Percentiles rank a stretch among this genome's conserved stretches.
These are phyloP conservation scores for Platycheirus albimanus DNA, from an alignment of 2,888 invertebrate species.

Conservation along the genomic window DNA sequence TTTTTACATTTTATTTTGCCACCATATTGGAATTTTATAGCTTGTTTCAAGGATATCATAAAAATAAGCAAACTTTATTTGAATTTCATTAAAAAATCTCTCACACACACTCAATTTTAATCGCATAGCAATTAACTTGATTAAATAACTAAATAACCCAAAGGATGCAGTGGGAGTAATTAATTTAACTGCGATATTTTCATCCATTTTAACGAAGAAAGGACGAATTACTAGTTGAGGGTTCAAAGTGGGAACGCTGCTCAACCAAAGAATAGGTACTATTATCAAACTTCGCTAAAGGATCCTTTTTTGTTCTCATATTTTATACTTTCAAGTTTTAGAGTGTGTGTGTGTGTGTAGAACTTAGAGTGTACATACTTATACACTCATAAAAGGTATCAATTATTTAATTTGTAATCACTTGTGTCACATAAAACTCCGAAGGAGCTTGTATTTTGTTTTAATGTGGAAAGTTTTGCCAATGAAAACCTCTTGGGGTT, in stretches of 20 bases:
- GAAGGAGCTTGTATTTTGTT: conserved; percentile 21
- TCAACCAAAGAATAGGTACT: neutral
- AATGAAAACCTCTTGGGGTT: conserved; percentile 18
- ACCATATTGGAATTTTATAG: no score
- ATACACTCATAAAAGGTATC: conserved; percentile 31
- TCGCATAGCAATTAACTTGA: neutral
- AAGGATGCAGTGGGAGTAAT: conserved; percentile 7
- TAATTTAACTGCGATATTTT: conserved; percentile 38
- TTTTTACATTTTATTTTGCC: no score
- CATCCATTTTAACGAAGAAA: neutral
- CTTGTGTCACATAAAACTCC: conserved; percentile 67
- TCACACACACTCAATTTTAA: neutral
- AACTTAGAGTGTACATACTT: neutral
- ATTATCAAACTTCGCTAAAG: no score
- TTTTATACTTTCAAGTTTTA: neutral
- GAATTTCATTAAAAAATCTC: no score
- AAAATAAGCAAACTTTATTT: no score
- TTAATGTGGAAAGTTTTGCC: conserved; percentile 59
- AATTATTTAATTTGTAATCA: conserved; percentile 66
- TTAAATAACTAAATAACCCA: neutral
- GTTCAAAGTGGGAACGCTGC: neutral
- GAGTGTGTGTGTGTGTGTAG: neutral
- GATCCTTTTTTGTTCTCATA: no score
- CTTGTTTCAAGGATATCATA: no score
- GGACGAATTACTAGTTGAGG: no score